Evolutionary conservation across 2,113 vertebrate species (phyloP), one percentile per base, ranked within the genome.

Genomic region (Notothenia coriiceps): DNA sequence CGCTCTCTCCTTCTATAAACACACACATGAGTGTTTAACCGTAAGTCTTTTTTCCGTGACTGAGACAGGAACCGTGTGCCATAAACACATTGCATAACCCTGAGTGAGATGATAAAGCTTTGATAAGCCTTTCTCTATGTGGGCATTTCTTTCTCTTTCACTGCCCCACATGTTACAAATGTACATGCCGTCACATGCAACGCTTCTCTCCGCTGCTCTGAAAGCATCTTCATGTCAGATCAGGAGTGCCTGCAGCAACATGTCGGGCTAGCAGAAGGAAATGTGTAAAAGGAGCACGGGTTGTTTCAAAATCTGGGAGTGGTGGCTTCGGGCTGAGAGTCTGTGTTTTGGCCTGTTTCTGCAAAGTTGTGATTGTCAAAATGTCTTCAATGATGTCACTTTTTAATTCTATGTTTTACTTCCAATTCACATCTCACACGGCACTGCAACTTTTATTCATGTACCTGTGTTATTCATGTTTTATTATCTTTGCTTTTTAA

Each of bases 241-340:
- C 11, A 71, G 73, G 44, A 46, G 25, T 59, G 82, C 88, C 79
- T 93, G 94, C 93, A 83, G 80, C 77, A 69, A 94, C 94, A 91
- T 57, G 93, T 82, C 81, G 68, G 20, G 66, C 47, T 20, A 29
- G 74, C 52, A 70, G 57, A 80, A 33, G 52, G 20, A 77, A 80
- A 60, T 51, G 67, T 71, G 20, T 8, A 77, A 83, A 63, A 76
- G 49, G 51, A 81, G 67, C 51, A 60, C 44, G 68, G 72, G 79
- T 71, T 85, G 69, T 82, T 85, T 77, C 35, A 40, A 85, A 86
- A 77, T 66, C 68, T 66, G 86, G 92, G 91, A 91, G 93, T 90
- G 93, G 91, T 90, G 84, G 72, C 93, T 88, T 40, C 17, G 80
- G 90, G 93, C 86, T 50, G 73, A 43, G 22, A 29, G 29, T 72